Evolutionary conservation across 2,888 invertebrate species (phyloP).

Genomic region (Aphidius colemani): DNA sequence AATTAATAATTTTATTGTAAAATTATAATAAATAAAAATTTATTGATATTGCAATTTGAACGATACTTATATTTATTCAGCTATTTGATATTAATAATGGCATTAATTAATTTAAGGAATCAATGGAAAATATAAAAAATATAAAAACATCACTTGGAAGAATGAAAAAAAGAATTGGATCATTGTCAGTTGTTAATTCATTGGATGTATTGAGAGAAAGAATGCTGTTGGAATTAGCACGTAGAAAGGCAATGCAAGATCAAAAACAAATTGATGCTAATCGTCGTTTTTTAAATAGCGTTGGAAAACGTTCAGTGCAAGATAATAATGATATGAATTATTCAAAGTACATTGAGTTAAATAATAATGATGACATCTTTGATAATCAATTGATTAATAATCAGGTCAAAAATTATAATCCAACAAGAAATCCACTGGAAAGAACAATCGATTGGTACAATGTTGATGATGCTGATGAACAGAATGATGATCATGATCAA

Average conservation of each 20-base stretch:
- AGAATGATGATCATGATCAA: constrained; percentile 35
- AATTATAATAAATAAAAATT: too few relatives aligned
- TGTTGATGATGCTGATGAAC: constrained; percentile 35
- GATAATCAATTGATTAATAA: constrained; percentile 12
- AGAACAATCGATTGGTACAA: constrained; percentile 40
- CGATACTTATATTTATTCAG: too few relatives aligned
- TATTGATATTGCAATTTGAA: too few relatives aligned
- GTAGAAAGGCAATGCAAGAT: constrained; percentile 79
- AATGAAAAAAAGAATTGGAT: constrained; percentile 53
- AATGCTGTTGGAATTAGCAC: constrained; percentile 78
- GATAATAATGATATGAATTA: constrained; percentile 18
- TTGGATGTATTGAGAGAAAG: constrained; percentile 84
- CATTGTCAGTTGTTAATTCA: constrained; percentile 84
- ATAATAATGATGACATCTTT: constrained; percentile 14
- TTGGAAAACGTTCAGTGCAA: constrained; percentile 70
- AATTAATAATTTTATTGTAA: too few relatives aligned
- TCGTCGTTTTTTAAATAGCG: constrained; percentile 73
- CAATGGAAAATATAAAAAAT: too few relatives aligned
- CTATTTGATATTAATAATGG: too few relatives aligned
- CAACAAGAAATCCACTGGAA: constrained; percentile 29
- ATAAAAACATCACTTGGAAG: constrained; percentile 27
- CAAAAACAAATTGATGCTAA: constrained; percentile 74
- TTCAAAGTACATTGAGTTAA: constrained; percentile 11
- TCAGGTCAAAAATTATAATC: constrained; percentile 8
- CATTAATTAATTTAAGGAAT: not conserved